Conservation (phyloP, 2,888 invertebrate species). For the Acleris cristana region DNA sequence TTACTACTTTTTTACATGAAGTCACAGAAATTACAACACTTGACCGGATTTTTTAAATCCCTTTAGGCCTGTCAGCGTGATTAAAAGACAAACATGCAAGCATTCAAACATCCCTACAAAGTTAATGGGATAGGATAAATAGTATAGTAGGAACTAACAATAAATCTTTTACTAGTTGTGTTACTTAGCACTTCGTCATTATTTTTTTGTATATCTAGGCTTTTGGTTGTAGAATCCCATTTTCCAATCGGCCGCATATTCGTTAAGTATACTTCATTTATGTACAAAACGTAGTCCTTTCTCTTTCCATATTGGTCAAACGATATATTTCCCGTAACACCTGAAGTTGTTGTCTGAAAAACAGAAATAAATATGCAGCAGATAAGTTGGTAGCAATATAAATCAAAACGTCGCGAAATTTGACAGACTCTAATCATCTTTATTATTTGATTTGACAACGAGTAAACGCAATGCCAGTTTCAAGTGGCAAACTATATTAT, state of each 20-base stretch:
- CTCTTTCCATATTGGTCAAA: slow-evolving; percentile 88
- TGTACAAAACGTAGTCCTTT: slow-evolving; percentile 86
- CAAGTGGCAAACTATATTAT: too few species aligned
- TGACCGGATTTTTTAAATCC: too few species aligned
- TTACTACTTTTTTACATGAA: too few species aligned
- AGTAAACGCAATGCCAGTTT: too few species aligned
- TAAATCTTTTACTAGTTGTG: background rate
- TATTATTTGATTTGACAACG: too few species aligned
- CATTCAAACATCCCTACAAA: too few species aligned
- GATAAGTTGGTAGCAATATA: too few species aligned
- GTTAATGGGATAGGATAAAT: background rate
- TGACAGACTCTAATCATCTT: too few species aligned
- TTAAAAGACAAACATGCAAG: too few species aligned
- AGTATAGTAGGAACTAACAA: background rate
- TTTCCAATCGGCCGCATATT: slow-evolving; percentile 58
- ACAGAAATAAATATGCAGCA: background rate
- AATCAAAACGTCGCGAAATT: too few species aligned
- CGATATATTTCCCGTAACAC: slow-evolving; percentile 87
- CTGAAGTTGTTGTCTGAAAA: slow-evolving; percentile 85
- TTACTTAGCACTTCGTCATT: slow-evolving; percentile 71
- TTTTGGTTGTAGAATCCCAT: slow-evolving; percentile 73
- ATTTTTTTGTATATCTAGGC: slow-evolving; percentile 81
- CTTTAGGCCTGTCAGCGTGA: too few species aligned
- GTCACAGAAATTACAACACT: too few species aligned
- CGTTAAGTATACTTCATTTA: slow-evolving; percentile 82